Conservation (phyloP, 2,797 vertebrate species). For the Sparidentex hasta region DNA sequence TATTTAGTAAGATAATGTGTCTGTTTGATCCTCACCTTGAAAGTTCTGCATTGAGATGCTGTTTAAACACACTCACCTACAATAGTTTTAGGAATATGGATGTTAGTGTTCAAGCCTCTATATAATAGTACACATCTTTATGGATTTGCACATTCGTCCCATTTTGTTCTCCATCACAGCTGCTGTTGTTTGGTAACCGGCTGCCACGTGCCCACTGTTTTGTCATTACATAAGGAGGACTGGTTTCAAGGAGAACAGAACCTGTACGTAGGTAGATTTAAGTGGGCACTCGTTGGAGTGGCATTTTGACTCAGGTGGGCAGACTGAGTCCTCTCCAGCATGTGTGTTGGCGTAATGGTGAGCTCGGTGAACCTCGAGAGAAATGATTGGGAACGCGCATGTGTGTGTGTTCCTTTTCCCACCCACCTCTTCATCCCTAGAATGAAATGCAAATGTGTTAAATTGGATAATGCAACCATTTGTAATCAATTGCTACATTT, state of each 20-base stretch:
- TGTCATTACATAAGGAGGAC: slow-evolving; percentile 47
- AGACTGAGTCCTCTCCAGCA: slow-evolving; percentile 63
- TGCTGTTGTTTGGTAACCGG: slow-evolving; percentile 10
- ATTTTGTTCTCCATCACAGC: neutral
- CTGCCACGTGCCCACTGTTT: slow-evolving; percentile 10
- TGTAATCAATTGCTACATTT: slow-evolving; percentile 42
- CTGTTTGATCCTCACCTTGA: neutral
- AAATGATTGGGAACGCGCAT: slow-evolving; percentile 33
- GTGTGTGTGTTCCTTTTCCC: slow-evolving; percentile 40
- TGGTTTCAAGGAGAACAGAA: slow-evolving; percentile 48
- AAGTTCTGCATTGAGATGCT: neutral
- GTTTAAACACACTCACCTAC: neutral
- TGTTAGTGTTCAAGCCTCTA: no score
- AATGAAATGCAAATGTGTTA: slow-evolving; percentile 67
- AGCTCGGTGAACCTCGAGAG: slow-evolving; percentile 53
- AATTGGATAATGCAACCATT: slow-evolving; percentile 38
- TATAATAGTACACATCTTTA: neutral
- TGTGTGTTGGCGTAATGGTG: slow-evolving; percentile 73
- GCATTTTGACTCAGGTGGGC: slow-evolving; percentile 78
- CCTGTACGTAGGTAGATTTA: slow-evolving; percentile 72
- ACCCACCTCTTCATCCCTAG: slow-evolving; percentile 54
- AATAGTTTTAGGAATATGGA: neutral
- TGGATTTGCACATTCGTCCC: neutral
- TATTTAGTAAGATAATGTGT: neutral
- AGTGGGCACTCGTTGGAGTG: slow-evolving; percentile 77